Percentiles rank a stretch among this genome's conserved stretches.
phyloP scores from a whole-genome alignment of 2,888 invertebrate species.

The Unio delphinus region DNA sequence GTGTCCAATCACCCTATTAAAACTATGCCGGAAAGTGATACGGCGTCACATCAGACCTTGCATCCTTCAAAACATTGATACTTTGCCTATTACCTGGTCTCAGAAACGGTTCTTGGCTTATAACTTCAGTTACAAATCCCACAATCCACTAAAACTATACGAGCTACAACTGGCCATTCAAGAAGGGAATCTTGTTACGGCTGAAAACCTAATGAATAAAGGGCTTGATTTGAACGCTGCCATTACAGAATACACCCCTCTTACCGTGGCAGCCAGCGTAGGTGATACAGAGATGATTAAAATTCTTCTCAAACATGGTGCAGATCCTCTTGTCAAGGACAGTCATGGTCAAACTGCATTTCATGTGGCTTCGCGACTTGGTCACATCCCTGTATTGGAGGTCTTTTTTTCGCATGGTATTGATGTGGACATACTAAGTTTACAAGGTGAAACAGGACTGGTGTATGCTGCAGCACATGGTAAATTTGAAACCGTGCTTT shows the following conservation, averaged over 20 bases:
- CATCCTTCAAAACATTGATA: conserved; percentile 18
- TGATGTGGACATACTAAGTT: conserved; percentile 4
- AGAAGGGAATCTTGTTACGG: conserved; percentile 6
- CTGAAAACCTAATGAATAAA: conserved; percentile 8
- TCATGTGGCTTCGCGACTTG: conserved; percentile 10
- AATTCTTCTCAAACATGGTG: conserved; percentile 12
- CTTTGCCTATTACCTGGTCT: conserved; percentile 18
- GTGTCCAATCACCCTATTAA: conserved; percentile 16
- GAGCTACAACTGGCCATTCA: conserved; percentile 16
- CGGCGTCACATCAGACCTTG: conserved; percentile 12
- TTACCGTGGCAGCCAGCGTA: conserved; percentile 12
- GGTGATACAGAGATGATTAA: conserved; percentile 5
- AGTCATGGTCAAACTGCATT: conserved; percentile 11
- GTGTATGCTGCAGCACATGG: conserved; percentile 6
- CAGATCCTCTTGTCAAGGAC: conserved; percentile 4
- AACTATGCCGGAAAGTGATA: conserved; percentile 13
- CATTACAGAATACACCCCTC: conserved; percentile 12
- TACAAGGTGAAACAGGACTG: conserved; percentile 5
- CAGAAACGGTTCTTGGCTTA: conserved; percentile 19
- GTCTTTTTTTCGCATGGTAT: neutral
- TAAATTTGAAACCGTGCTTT: conserved; percentile 7
- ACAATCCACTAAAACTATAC: conserved; percentile 9
- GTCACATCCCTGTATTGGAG: conserved; percentile 2
- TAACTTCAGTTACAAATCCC: conserved; percentile 3
- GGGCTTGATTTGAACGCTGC: conserved; percentile 16